Conservation (phyloP, 1,140 invertebrate species). For the Zaprionus inermis region DNA sequence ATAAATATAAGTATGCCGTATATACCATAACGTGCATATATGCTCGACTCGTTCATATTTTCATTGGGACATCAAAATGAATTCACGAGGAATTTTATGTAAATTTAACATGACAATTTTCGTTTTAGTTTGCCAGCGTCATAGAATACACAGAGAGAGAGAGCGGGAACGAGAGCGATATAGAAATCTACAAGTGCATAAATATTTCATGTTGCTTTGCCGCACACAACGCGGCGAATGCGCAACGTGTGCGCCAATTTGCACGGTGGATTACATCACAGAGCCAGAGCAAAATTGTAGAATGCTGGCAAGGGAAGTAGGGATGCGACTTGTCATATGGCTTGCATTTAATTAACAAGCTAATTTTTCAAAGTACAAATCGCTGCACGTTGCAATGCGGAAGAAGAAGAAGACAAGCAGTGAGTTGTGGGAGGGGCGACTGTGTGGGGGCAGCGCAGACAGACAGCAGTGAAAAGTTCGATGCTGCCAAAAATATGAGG, state of each 20-base stretch:
- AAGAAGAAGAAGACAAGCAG: constrained; percentile 12
- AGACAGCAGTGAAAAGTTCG: neutral
- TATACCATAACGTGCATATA: neutral
- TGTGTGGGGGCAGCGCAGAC: neutral
- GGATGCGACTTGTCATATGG: constrained; percentile 66
- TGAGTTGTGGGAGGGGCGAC: too few relatives aligned
- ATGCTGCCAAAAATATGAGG: constrained; percentile 61
- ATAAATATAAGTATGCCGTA: constrained; percentile 1
- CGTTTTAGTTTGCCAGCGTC: constrained; percentile 23
- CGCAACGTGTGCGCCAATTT: constrained; percentile 75
- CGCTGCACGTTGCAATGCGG: constrained; percentile 45
- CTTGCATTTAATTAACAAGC: constrained; percentile 81
- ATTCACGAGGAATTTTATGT: constrained; percentile 66
- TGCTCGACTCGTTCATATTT: neutral
- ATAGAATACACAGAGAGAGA: constrained; percentile 17
- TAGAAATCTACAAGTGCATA: constrained; percentile 31
- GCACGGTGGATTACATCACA: constrained; percentile 73
- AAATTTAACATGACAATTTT: constrained; percentile 76
- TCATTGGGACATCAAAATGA: constrained; percentile 70
- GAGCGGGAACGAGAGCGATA: constrained; percentile 15
- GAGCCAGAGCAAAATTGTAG: neutral
- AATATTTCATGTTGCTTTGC: constrained; percentile 39
- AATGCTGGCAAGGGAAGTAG: neutral
- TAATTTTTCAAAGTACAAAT: constrained; percentile 80
- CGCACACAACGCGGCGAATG: constrained; percentile 63